Base-by-base conservation (phyloP, 2,888 invertebrate genomes). In the Icerya purchasi region DNA sequence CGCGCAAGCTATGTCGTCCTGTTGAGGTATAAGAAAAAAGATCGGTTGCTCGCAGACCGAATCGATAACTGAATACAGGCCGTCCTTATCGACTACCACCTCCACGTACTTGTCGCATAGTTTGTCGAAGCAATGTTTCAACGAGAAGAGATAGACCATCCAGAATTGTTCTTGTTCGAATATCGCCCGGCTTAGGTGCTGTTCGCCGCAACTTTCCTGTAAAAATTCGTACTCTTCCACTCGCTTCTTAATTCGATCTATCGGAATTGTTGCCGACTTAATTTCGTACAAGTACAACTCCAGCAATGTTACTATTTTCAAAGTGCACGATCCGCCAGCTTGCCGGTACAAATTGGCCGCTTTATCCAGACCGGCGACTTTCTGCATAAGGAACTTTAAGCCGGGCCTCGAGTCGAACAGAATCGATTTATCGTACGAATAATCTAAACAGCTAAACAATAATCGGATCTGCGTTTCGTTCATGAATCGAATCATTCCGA, bases 331-430 rank as follows among this genome's bases (percentile, higher is more conserved):
- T 0, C 90, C 88, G 36, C 90, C 89, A 10, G 91, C 88, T 73
- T 92, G 92, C 62, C 86, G 86, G 70, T 90, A 91, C n/a, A 91
- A 75, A 72, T 90, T 91, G 1, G 91, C 89, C 2, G 89, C 87
- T 66, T 84, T 80, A 62, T 84, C 85, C 63, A 89, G 77, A 68
- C 85, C 86, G 0, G 86, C 87, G 0, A 91, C 90, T 75, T 93
- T 93, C 72, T 94, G 93, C 63, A 92, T 82, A 2, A 94, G 78
- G 70, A 94, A 93, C 71, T 94, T 94, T 21, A 94, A 74, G 0
- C 93, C 93, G 0, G 93, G 93, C 36, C 93, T 78, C 8, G 82
- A 78, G 71, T 94, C 93, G 69, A 94, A 93, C 67, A 87, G 86
- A 69, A 83, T 77, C 0, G 92, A 85, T 61, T 87, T 79, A 58